phyloP scores from a whole-genome alignment of 2,888 invertebrate species.

The Torymus auratus region DNA sequence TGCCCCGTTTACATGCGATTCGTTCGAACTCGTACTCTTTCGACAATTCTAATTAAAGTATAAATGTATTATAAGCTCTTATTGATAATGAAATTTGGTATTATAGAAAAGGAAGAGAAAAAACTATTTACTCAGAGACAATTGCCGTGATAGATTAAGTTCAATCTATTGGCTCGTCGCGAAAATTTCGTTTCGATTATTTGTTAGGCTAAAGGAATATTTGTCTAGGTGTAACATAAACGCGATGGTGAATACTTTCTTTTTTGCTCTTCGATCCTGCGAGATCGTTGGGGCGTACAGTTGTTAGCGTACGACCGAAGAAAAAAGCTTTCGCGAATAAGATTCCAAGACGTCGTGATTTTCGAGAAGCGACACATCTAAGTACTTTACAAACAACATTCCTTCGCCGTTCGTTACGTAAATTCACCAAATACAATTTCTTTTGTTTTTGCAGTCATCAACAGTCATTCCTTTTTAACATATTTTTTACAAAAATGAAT shows the following conservation, averaged over 20 bases:
- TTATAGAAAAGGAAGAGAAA: slow-evolving; percentile 6
- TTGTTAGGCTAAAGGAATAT: slow-evolving; percentile 27
- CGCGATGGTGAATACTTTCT: slow-evolving; percentile 8
- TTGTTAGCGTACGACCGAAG: slow-evolving; percentile 11
- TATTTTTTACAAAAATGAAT: neutral
- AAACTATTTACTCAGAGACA: slow-evolving; percentile 35
- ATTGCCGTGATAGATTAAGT: slow-evolving; percentile 1
- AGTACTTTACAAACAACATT: slow-evolving; percentile 44
- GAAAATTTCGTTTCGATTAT: slow-evolving; percentile 9
- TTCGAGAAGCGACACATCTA: slow-evolving; percentile 24
- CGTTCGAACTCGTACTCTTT: slow-evolving; percentile 20
- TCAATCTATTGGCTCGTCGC: slow-evolving; percentile 6
- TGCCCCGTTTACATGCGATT: slow-evolving; percentile 23
- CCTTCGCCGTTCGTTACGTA: slow-evolving; percentile 20
- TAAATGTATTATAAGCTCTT: slow-evolving; percentile 30
- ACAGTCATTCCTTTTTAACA: neutral
- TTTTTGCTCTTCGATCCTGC: slow-evolving; percentile 16
- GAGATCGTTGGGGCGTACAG: slow-evolving; percentile 1
- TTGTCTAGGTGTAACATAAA: slow-evolving; percentile 36
- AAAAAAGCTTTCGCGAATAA: slow-evolving; percentile 3
- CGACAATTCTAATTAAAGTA: slow-evolving; percentile 23
- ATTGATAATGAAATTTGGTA: slow-evolving; percentile 34
- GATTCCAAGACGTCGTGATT: slow-evolving; percentile 18
- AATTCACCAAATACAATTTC: slow-evolving; percentile 2
- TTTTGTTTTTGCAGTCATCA: neutral